Evolutionary conservation across 1,140 invertebrate species (phyloP).

Genomic region (Drosophila serrata): DNA sequence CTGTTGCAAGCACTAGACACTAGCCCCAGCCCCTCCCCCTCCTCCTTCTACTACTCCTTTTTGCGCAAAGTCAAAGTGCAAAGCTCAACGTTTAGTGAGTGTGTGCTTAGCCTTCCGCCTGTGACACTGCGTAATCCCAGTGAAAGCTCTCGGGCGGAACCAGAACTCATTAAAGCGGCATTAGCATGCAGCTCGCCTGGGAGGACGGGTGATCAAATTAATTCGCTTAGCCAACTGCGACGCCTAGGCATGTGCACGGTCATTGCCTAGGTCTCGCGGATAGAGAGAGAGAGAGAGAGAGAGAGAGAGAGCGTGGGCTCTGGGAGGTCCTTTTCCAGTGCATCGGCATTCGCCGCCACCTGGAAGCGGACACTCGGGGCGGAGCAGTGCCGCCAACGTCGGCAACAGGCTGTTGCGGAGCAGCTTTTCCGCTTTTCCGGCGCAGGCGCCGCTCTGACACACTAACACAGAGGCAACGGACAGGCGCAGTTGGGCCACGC

Average conservation of each 20-base stretch:
- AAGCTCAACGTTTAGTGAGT: constrained; percentile 58
- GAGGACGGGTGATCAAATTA: constrained; percentile 63
- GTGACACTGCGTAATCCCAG: constrained; percentile 24
- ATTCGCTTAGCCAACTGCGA: constrained; percentile 57
- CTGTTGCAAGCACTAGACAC: constrained; percentile 29
- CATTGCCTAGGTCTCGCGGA: constrained; percentile 61
- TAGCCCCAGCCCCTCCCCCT: not conserved
- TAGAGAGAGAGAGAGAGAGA: not conserved
- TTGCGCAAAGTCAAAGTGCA: constrained; percentile 43
- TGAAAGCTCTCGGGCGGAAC: constrained; percentile 17
- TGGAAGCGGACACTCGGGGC: constrained; percentile 43
- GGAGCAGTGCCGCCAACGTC: constrained; percentile 26
- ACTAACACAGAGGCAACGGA: constrained; percentile 73
- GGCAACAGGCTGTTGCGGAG: constrained; percentile 69
- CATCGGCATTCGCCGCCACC: constrained; percentile 26
- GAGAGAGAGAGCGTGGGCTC: not conserved
- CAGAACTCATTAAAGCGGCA: constrained; percentile 72
- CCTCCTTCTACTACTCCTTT: not conserved
- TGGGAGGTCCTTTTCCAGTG: constrained; percentile 53
- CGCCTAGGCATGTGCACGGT: constrained; percentile 51
- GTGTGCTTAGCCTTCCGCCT: constrained; percentile 33
- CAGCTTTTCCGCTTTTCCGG: constrained; percentile 27
- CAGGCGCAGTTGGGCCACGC: constrained; percentile 51
- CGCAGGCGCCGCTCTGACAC: constrained; percentile 71
- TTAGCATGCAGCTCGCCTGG: constrained; percentile 72